Evolutionary conservation across 2,113 vertebrate genomes (phyloP), one percentile per base, ranked within the genome.

Genomic region (Sigmodon hispidus): DNA sequence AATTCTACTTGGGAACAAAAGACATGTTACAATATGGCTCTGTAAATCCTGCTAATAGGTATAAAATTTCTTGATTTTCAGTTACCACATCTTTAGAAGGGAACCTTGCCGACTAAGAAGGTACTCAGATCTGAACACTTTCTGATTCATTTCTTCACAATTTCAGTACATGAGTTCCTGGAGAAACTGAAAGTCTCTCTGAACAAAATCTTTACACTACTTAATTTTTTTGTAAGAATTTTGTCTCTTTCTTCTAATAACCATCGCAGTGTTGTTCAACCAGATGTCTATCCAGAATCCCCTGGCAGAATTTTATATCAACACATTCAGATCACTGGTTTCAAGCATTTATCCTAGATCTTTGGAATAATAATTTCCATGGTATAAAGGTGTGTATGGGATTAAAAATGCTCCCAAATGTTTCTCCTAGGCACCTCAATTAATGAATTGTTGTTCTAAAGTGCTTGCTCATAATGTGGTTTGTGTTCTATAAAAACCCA

Each of bases 221-320:
- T 88, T 73, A 89, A 96, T 59, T 43, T 40, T 67, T 15, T 59
- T 87, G 10, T 77, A 89, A 77, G 34, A 45, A 76, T 96, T 92
- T 93, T 90, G 93, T 48, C n/a, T 72, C 17, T 91, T 17, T 77
- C 87, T 93, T 43, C 48, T 90, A 26, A 94, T 55, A 83, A 69
- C 72, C 16, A 77, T 75, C 12, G 43, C 4, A 92, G 40, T 72
- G 48, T 36, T 75, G 63, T 31, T 40, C 50, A 90, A 89, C 4
- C 40, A 85, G 43, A 81, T 87, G 10, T 85, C 16, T 8, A 81
- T 55, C 43, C 21, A 3, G 34, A 90, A 90, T 70, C 22, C n/a
- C 40, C 34, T 26, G 22, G 5, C 21, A 91, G 21, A 21, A 79
- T 50, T 26, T 94, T 91, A 45, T 7, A 43, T 36, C 87, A 34